Evolutionary conservation across 30 jellyfish, hydroid and myxozoan species (phyloP), one percentile per base, ranked within the genome.

Genomic region (Catostylus mosaicus): DNA sequence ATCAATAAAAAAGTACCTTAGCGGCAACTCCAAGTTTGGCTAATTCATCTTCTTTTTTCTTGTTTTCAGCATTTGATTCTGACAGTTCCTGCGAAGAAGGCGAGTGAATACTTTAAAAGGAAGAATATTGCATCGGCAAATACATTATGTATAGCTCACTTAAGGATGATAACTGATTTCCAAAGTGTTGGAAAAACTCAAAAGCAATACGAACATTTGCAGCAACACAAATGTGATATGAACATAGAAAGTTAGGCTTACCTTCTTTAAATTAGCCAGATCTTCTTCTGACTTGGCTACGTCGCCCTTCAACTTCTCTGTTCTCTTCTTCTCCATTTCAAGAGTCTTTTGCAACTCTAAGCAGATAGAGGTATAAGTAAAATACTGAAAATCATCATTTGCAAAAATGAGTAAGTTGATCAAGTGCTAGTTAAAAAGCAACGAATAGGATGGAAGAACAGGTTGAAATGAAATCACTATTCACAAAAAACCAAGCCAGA

Each of bases 1-100:
- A n/a, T n/a, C 18, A 75, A 29, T 27, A 22, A 20, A 56, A 23
- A 2, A 71, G 19, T 73, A 85, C 98, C 89, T 92, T 92, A 32
- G 97, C 98, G 48, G 98, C 98, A 14, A 92, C 93, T 33, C 96
- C 96, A 36, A 92, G 89, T 52, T 86, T 86, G 14, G 88, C 75
- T 19, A 92, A 26, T 75, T 92, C 97, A 22, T 82, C 98, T 73
- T 87, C 90, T 66, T 92, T 96, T 67, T 77, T 75, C 75, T 80
- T 81, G 23, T 26, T 51, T 26, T 79, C 97, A 4, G 88, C 73
- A 57, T 75, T 75, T 29, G 91, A 64, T 52, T 75, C 92, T 38
- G 91, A 88, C 2, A 86, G 47, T 63, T 92, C 98, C 98, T 92
- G 24, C 7, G n/a, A n/a, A n/a, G n/a, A n/a, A n/a, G n/a, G n/a